These are phyloP conservation scores for Cataglyphis livida DNA, from an alignment of 2,888 invertebrate species.

Conservation along the genomic window DNA sequence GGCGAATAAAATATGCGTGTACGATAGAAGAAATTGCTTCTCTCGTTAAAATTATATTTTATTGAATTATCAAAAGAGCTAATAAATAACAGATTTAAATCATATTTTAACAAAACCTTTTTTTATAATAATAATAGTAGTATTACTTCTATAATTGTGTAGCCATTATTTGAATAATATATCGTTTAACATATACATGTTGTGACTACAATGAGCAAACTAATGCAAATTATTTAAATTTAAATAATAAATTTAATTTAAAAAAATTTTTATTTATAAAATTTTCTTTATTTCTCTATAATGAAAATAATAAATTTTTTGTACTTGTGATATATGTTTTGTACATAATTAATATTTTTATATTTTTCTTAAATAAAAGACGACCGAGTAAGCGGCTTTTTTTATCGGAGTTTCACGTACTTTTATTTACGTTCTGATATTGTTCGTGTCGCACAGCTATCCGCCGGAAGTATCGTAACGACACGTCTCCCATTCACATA, in stretches of 20 bases:
- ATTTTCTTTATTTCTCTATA: background rate
- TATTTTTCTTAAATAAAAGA: slow-evolving; percentile 3
- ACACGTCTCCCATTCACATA: slow-evolving; percentile 82
- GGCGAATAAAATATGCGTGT: background rate
- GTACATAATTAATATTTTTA: background rate
- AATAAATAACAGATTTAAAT: background rate
- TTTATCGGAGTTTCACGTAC: slow-evolving; percentile 49
- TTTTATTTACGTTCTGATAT: slow-evolving; percentile 68
- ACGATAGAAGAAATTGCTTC: background rate
- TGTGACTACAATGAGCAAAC: background rate
- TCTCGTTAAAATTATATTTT: background rate
- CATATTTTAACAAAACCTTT: background rate
- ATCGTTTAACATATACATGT: background rate
- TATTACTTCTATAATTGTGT: background rate
- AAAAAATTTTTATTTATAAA: background rate
- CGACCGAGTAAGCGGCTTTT: slow-evolving; percentile 7
- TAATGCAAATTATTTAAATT: background rate
- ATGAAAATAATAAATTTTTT: background rate
- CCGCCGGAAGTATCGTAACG: slow-evolving; percentile 85
- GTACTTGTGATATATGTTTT: background rate
- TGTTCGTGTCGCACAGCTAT: slow-evolving; percentile 72
- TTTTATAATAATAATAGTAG: background rate
- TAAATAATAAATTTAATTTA: background rate
- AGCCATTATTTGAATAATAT: background rate
- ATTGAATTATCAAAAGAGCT: background rate